These are phyloP conservation scores for Plutomurus gul DNA, from an alignment of 1,140 invertebrate species.

Conservation along the genomic window DNA sequence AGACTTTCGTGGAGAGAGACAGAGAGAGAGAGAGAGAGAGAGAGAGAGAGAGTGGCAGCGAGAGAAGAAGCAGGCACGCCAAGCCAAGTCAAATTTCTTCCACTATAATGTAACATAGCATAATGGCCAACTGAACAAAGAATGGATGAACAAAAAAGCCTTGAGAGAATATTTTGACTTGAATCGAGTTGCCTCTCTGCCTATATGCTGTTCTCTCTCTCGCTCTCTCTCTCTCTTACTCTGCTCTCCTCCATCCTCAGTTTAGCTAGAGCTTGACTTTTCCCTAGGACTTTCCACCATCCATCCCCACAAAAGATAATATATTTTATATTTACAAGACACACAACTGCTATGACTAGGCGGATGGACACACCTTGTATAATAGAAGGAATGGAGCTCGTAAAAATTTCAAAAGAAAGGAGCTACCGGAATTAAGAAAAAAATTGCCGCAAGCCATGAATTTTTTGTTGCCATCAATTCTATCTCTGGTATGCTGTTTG, in stretches of 20 bases:
- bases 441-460: constrained; percentile 24
- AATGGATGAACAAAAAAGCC: constrained; percentile 19
- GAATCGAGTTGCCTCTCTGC: not conserved
- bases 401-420: constrained; percentile 50
- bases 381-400: constrained; percentile 50
- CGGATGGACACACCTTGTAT: constrained; percentile 47
- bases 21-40: not conserved
- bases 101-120: not conserved
- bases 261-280: not conserved
- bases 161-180: constrained; percentile 17
- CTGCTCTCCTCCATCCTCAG: no score
- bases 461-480: constrained; percentile 17
- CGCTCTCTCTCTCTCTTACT: constrained; percentile 1
- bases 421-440: constrained; percentile 51
- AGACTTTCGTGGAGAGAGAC: constrained; percentile 3
- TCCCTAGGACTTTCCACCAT: constrained; percentile 2
- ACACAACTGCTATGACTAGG: constrained; percentile 17
- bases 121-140: constrained; percentile 24
- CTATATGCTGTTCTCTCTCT: not conserved
- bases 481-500: constrained; percentile 23
- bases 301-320: not conserved
- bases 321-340: not conserved
- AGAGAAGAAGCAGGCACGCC: not conserved
- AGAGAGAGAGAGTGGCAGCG: not conserved
- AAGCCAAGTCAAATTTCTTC: not conserved